Conservation (phyloP, 2,888 invertebrate genomes). For the Malthinus flaveolus region DNA sequence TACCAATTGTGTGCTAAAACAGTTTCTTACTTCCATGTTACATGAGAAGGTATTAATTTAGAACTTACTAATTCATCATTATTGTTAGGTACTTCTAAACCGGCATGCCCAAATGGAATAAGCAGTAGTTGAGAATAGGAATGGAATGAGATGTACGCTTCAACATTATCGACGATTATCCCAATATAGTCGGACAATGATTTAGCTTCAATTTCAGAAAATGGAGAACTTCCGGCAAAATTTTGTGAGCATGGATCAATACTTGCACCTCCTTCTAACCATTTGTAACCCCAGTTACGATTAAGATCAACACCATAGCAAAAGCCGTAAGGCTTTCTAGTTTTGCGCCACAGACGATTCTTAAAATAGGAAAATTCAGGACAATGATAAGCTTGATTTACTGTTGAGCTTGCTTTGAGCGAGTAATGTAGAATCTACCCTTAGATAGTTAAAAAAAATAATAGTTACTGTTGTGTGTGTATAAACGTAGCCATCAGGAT, state of each 20-base stretch:
- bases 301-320: conserved; percentile 74
- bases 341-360: conserved; percentile 73
- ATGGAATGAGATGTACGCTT: conserved; percentile 71
- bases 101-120: conserved; percentile 70
- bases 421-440: not conserved
- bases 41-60: conserved; percentile 43
- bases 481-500: conserved; percentile 76
- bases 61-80: conserved; percentile 61
- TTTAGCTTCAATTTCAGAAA: conserved; percentile 51
- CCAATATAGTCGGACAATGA: conserved; percentile 58
- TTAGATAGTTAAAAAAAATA: not conserved
- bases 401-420: too few species aligned
- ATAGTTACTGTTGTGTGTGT: conserved; percentile 52
- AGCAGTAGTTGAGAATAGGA: conserved; percentile 72
- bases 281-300: conserved; percentile 73
- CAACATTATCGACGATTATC: conserved; percentile 56
- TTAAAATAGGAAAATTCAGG: conserved; percentile 41
- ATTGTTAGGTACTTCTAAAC: conserved; percentile 59
- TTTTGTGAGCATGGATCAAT: conserved; percentile 60
- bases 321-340: conserved; percentile 55
- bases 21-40: not conserved
- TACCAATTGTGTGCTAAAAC: conserved; percentile 1
- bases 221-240: conserved; percentile 65
- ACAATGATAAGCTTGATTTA: not conserved
- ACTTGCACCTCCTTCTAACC: conserved; percentile 64